Evolutionary conservation across 1,140 invertebrate genomes (phyloP).

Genomic region (Campoletis sonorensis): DNA sequence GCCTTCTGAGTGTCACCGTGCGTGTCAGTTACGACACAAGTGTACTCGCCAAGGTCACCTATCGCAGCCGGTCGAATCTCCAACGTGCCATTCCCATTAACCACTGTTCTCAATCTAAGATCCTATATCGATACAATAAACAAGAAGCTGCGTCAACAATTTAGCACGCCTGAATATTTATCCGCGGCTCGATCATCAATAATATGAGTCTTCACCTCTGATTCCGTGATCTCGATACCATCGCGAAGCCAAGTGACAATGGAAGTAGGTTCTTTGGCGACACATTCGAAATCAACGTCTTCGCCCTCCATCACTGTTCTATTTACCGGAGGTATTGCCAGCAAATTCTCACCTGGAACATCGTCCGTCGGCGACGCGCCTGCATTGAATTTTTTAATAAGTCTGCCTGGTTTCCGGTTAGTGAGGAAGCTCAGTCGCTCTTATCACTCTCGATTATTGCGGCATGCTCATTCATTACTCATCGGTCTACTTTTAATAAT

Average conservation of each 20-base stretch:
- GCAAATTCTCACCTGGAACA: conserved; percentile 88
- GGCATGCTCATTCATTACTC: neutral
- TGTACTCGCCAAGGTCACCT: conserved; percentile 92
- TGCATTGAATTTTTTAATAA: conserved; percentile 75
- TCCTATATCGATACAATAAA: too few species aligned
- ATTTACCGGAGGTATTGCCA: conserved; percentile 91
- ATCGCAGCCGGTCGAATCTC: conserved; percentile 85
- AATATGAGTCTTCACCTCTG: conserved; percentile 73
- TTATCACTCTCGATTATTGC: too few species aligned
- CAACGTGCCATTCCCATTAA: conserved; percentile 84
- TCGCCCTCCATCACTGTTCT: conserved; percentile 91
- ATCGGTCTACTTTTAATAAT: neutral
- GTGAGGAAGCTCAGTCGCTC: conserved; percentile 57
- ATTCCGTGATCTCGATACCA: conserved; percentile 78
- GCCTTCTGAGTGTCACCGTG: conserved; percentile 90
- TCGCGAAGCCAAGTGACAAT: conserved; percentile 84
- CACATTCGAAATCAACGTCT: conserved; percentile 88
- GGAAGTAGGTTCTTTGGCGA: conserved; percentile 81
- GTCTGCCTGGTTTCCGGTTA: conserved; percentile 72
- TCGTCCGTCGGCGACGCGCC: conserved; percentile 71
- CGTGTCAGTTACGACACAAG: conserved; percentile 89
- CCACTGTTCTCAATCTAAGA: conserved; percentile 79
- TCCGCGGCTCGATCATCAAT: too few species aligned
- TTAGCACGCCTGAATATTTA: too few species aligned
- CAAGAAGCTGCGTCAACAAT: too few species aligned